These are phyloP conservation scores for Anas bernieri DNA, from an alignment of 2,797 vertebrate species.

Conservation along the genomic window DNA sequence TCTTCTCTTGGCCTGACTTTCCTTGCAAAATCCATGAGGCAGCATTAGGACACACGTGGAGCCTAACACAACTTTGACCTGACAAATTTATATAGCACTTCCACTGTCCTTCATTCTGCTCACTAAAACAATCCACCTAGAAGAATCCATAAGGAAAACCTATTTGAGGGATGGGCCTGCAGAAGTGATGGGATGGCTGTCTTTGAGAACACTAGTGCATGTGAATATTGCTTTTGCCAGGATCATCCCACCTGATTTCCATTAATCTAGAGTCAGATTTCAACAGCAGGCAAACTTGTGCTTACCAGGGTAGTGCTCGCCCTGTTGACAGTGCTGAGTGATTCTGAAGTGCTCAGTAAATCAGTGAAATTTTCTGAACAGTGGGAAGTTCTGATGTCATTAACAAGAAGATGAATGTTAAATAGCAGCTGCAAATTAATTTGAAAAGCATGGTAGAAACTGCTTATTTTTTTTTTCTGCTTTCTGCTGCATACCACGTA, in stretches of 20 bases:
- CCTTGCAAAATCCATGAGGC: background rate
- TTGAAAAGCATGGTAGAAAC: background rate
- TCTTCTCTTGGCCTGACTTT: background rate
- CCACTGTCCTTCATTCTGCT: background rate
- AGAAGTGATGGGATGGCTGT: background rate
- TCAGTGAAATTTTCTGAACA: slow-evolving; percentile 58
- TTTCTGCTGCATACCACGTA: background rate
- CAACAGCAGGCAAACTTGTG: background rate
- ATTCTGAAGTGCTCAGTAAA: slow-evolving; percentile 56
- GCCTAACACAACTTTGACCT: background rate
- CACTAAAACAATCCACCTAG: background rate
- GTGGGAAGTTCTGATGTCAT: slow-evolving; percentile 58
- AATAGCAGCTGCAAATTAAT: slow-evolving; percentile 56
- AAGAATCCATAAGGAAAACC: background rate
- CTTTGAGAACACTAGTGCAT: background rate
- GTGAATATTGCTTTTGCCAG: background rate
- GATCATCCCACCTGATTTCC: background rate
- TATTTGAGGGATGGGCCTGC: background rate
- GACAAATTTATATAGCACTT: background rate
- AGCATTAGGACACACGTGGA: background rate
- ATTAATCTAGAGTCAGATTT: slow-evolving; percentile 1
- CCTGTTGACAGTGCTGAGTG: slow-evolving; percentile 42
- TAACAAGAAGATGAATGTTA: slow-evolving; percentile 58
- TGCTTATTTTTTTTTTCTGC: fast-evolving
- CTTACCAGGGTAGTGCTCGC: background rate